Evolutionary conservation across 2,888 invertebrate genomes (phyloP).

Genomic region (Tuberolachnus salignus): DNA sequence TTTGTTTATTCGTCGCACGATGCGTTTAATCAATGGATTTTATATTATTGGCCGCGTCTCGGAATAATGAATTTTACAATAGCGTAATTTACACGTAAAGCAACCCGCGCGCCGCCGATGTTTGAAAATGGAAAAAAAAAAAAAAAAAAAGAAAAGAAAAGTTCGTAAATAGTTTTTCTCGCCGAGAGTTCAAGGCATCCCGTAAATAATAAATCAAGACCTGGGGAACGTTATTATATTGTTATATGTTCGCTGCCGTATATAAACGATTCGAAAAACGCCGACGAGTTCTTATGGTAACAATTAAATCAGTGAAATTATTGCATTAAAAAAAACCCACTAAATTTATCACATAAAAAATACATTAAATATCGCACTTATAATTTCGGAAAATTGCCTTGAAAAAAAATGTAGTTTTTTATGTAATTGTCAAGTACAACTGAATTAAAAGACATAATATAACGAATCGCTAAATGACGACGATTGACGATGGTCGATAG

Average conservation of each 20-base stretch:
- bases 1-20: not conserved
- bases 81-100: conserved; percentile 17
- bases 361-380: too few relatives aligned
- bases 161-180: conserved; percentile 32
- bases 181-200: conserved; percentile 5
- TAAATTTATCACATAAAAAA: too few relatives aligned
- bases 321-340: too few relatives aligned
- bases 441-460: too few relatives aligned
- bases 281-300: conserved; percentile 25
- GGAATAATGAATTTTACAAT: conserved; percentile 19
- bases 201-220: conserved; percentile 31
- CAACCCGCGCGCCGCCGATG: not conserved
- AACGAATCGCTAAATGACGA: too few relatives aligned
- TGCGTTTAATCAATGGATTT: conserved; percentile 19
- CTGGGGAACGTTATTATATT: not conserved
- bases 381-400: too few relatives aligned
- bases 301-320: too few relatives aligned
- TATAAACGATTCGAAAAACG: conserved; percentile 7
- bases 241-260: too few relatives aligned
- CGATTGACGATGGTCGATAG: too few relatives aligned
- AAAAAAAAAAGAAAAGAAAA: conserved; percentile 34
- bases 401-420: too few relatives aligned
- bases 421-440: too few relatives aligned
- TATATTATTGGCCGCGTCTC: not conserved
- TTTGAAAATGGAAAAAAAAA: not conserved